These are phyloP conservation scores for Hedychridium roseum DNA, from an alignment of 2,888 invertebrate species.

Conservation along the genomic window DNA sequence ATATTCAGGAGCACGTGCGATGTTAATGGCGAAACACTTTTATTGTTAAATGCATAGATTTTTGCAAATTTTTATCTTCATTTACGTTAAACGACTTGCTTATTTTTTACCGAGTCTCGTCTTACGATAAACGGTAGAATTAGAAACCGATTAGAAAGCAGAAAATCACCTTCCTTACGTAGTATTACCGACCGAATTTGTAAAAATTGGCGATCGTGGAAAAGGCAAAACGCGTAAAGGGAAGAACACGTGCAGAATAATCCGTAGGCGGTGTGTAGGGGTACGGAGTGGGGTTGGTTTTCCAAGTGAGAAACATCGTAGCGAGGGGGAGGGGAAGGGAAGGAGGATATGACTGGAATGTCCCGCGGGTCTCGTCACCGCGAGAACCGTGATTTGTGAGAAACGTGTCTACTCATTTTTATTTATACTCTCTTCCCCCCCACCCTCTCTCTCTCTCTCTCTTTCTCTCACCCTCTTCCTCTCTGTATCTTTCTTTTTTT, in stretches of 20 bases:
- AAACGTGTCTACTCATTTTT: slow-evolving; percentile 39
- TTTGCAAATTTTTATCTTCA: no score
- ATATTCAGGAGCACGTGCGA: no score
- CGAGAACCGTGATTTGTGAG: slow-evolving; percentile 41
- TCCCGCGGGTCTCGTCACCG: slow-evolving; percentile 38
- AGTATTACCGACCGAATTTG: no score
- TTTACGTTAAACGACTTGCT: no score
- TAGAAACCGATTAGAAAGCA: no score
- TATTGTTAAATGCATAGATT: no score
- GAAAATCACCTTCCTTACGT: no score
- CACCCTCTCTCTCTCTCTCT: background rate
- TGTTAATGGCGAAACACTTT: no score
- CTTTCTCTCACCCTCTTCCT: slow-evolving; percentile 1
- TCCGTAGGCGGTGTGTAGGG: slow-evolving; percentile 14
- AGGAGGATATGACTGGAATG: slow-evolving; percentile 6
- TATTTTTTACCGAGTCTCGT: no score
- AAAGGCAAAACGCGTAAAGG: slow-evolving; percentile 1
- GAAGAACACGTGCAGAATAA: slow-evolving; percentile 23
- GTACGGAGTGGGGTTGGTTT: slow-evolving; percentile 6
- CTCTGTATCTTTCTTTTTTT: background rate
- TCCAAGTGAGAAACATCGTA: slow-evolving; percentile 12
- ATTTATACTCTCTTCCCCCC: slow-evolving; percentile 22
- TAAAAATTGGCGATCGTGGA: no score
- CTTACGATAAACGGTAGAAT: no score
- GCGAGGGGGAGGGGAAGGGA: background rate